These are phyloP conservation scores for Mesoligia furuncula DNA, from an alignment of 2,888 invertebrate species.

Conservation along the genomic window DNA sequence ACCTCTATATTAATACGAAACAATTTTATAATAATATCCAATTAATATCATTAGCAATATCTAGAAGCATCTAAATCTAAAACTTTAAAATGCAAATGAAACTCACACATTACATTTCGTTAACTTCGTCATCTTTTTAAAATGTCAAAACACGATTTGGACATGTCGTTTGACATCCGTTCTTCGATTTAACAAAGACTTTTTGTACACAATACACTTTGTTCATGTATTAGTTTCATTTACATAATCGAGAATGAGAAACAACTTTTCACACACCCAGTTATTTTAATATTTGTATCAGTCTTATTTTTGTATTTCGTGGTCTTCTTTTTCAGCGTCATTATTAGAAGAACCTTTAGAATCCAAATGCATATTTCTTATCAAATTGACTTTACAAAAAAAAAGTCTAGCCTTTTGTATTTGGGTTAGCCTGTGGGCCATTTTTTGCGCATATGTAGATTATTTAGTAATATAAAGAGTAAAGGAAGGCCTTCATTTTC, in stretches of 20 bases:
- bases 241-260: slow-evolving; percentile 43
- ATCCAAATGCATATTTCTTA: neutral
- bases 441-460: neutral
- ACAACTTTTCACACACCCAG: neutral
- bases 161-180: slow-evolving; percentile 35
- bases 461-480: neutral
- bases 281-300: slow-evolving; percentile 15
- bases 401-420: neutral
- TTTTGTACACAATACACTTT: slow-evolving; percentile 49
- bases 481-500: neutral
- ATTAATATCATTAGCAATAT: neutral
- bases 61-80: neutral
- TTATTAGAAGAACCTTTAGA: neutral
- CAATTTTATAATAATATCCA: neutral
- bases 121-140: slow-evolving; percentile 17
- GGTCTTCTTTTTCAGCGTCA: neutral
- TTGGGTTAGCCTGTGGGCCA: too few species aligned
- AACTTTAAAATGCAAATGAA: slow-evolving; percentile 13
- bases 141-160: slow-evolving; percentile 53
- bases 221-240: slow-evolving; percentile 44
- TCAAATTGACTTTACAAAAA: neutral
- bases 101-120: neutral
- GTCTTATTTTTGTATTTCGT: neutral
- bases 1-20: neutral
- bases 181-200: slow-evolving; percentile 33